Evolutionary conservation across 2,888 invertebrate species (phyloP).

Genomic region (Agrotis segetum): DNA sequence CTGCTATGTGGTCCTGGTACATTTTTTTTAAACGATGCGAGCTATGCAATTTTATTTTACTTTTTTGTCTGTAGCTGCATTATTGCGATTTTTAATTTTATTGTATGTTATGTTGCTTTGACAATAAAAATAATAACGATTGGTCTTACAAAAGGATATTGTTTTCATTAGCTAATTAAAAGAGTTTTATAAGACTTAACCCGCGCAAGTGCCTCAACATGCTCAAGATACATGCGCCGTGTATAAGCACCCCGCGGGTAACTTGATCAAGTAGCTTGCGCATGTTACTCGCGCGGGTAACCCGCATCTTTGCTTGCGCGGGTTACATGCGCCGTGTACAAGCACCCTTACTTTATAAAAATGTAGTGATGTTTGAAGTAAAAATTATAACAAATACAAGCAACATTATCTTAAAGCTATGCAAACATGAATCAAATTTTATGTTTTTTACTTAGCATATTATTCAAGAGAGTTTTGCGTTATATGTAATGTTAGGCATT

Average conservation of each 20-base stretch:
- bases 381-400: no score
- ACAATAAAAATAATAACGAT: background rate
- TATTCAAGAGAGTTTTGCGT: background rate
- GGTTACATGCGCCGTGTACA: no score
- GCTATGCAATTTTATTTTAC: background rate
- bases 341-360: no score
- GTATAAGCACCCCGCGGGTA: no score
- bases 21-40: background rate
- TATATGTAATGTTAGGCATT: background rate
- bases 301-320: no score
- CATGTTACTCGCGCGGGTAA: no score
- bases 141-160: background rate
- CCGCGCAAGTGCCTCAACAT: no score
- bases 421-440: background rate
- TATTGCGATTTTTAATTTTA: background rate
- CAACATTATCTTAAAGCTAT: background rate
- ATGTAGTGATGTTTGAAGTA: background rate
- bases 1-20: background rate
- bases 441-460: slow-evolving; percentile 4
- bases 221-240: no score
- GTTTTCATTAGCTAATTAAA: no score
- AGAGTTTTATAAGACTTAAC: no score
- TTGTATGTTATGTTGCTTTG: background rate
- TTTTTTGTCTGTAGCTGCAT: background rate
- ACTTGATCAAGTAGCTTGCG: no score